phyloP scores from a whole-genome alignment of 2,888 invertebrate genomes.

The Girardia tigrina region DNA sequence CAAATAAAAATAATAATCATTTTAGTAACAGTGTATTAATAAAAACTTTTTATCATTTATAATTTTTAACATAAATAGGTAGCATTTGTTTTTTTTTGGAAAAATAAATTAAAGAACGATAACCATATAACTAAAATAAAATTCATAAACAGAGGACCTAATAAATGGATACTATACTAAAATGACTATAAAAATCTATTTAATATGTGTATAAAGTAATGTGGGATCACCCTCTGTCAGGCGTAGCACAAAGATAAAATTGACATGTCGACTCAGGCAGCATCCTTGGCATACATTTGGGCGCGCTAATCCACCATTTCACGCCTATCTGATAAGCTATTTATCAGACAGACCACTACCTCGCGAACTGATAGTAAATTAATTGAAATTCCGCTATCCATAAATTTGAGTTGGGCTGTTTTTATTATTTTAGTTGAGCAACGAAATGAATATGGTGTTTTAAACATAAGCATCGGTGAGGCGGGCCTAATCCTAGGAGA shows the following conservation, averaged over 20 bases:
- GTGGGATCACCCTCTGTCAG: not conserved
- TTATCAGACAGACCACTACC: conserved; percentile 23
- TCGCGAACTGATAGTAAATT: conserved; percentile 16
- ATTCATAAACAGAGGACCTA: not conserved
- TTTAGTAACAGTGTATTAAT: too few relatives aligned
- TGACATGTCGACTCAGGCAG: conserved; percentile 8
- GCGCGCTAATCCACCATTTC: conserved; percentile 20
- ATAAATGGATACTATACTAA: conserved; percentile 4
- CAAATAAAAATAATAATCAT: too few relatives aligned
- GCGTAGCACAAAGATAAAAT: conserved; percentile 15
- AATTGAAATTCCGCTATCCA: conserved; percentile 23
- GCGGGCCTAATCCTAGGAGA: conserved; percentile 23
- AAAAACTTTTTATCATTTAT: too few relatives aligned
- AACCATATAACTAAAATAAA: too few relatives aligned
- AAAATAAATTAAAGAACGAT: too few relatives aligned
- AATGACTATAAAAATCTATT: conserved; percentile 8
- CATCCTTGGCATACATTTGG: not conserved
- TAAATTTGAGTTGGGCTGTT: conserved; percentile 23
- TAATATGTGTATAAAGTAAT: not conserved
- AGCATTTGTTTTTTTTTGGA: too few relatives aligned
- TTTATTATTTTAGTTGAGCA: conserved; percentile 18
- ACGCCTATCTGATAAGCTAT: conserved; percentile 23
- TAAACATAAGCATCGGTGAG: conserved; percentile 20
- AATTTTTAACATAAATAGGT: too few relatives aligned
- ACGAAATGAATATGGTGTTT: conserved; percentile 18